Percentiles rank a stretch among this genome's conserved stretches.
phyloP scores from a whole-genome alignment of 2,888 invertebrate species.

The Amiota mariae region DNA sequence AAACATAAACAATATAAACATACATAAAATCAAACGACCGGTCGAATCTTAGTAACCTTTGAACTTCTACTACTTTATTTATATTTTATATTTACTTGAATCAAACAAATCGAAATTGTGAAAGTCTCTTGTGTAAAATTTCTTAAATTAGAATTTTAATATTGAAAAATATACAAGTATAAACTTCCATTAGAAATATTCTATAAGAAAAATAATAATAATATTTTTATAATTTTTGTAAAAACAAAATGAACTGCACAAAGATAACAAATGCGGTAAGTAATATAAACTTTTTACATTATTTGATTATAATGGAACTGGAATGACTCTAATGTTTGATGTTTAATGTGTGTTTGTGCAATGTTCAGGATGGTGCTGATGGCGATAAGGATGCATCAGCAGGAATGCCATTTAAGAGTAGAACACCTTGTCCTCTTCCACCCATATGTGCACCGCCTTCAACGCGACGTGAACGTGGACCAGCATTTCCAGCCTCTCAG shows the following conservation, averaged over 20 bases:
- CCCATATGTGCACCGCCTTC: slow-evolving; percentile 17
- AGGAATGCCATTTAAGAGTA: background rate
- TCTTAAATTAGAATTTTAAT: too few relatives aligned
- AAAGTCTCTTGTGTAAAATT: too few relatives aligned
- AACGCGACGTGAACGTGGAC: background rate
- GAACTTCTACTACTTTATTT: background rate
- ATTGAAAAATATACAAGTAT: too few relatives aligned
- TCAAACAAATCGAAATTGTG: too few relatives aligned
- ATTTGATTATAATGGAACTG: too few relatives aligned
- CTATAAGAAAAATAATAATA: too few relatives aligned
- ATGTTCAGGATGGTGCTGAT: slow-evolving; percentile 6
- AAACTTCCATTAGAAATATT: too few relatives aligned
- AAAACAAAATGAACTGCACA: background rate
- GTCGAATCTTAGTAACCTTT: background rate
- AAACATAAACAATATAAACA: too few relatives aligned
- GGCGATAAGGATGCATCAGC: background rate
- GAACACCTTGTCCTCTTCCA: slow-evolving; percentile 13
- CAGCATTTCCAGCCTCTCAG: slow-evolving; percentile 40
- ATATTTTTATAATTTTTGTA: too few relatives aligned
- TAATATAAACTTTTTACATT: background rate
- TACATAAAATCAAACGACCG: too few relatives aligned
- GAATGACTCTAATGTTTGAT: too few relatives aligned
- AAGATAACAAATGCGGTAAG: background rate
- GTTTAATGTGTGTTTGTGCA: background rate
- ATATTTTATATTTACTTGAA: too few relatives aligned